phyloP scores from a whole-genome alignment of 2,888 invertebrate genomes.

The Peribatodes rhomboidaria region DNA sequence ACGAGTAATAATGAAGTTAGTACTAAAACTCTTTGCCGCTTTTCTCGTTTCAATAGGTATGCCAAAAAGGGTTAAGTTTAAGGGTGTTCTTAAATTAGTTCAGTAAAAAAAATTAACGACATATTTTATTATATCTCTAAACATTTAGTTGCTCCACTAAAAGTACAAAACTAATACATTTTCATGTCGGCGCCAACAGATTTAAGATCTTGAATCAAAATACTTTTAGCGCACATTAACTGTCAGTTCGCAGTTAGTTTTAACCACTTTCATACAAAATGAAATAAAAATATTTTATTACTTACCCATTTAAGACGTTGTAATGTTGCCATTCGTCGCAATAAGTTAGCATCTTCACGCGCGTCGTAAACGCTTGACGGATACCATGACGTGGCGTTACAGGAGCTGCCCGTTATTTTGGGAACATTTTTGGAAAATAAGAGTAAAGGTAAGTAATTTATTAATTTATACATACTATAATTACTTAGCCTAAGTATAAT shows the following conservation, averaged over 20 bases:
- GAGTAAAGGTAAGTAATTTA: too few species aligned
- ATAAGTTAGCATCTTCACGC: constrained; percentile 33
- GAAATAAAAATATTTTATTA: constrained; percentile 12
- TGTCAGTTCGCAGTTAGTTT: constrained; percentile 3
- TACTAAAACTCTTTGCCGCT: too few species aligned
- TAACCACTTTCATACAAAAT: constrained; percentile 18
- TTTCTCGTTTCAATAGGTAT: too few species aligned
- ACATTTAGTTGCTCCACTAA: neutral
- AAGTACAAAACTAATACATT: neutral
- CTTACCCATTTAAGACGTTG: constrained; percentile 26
- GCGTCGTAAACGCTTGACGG: constrained; percentile 36
- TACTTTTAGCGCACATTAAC: constrained; percentile 6
- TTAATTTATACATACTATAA: too few species aligned
- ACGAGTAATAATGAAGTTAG: too few species aligned
- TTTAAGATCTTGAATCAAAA: constrained; percentile 15
- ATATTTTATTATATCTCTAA: neutral
- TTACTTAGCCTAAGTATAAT: too few species aligned
- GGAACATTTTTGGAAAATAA: too few species aligned
- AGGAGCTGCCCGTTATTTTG: neutral
- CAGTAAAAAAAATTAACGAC: neutral
- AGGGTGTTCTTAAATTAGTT: too few species aligned
- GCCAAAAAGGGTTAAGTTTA: too few species aligned
- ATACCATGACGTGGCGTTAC: constrained; percentile 29
- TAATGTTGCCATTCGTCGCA: constrained; percentile 33
- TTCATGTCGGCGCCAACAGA: constrained; percentile 6